Evolutionary conservation across 2,113 vertebrate genomes (phyloP), one percentile per base, ranked within the genome.

Genomic region (Burhinus oedicnemus): DNA sequence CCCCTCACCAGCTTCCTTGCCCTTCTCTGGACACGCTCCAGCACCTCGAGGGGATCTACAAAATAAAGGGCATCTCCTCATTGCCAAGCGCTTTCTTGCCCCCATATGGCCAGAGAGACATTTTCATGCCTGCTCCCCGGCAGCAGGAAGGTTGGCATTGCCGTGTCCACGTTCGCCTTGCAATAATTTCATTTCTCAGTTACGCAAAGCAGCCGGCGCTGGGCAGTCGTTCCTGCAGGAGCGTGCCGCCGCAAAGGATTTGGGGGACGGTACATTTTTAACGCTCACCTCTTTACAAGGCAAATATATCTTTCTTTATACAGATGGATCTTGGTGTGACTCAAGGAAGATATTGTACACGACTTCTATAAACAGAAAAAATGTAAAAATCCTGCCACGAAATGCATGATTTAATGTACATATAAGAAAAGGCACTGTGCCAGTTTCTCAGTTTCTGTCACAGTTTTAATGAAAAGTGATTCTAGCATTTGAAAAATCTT

Each of bases 381-480:
- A 82, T 5, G n/a, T 72, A 72, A 77, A 90, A 93, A 51, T 52
- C 82, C 61, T 93, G 36, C 85, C 42, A 52, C 2, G 1, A 82
- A 93, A 54, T 51, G 55, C 38, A 52, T 76, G 93, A 89, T 88
- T 95, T 96, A 97, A 95, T 86, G 87, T 92, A 93, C 62, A 38
- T 83, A 38, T 51, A 88, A 92, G 49, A 71, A 88, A 85, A 90
- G 95, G 93, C 95, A 72, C 52, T 0, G 21, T 60, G 96, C 97
- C 97, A 97, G 91, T 47, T 89, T 90, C 97, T 94, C 95, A 95
- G 93, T 90, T 97, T 91, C 91, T 96, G 93, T 96, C 96, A 96
- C 94, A 97, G 91, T 47, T 97, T 96, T 94, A 96, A 97, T 92
- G 95, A 94, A 96, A 96, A 95, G 94, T 96, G 95, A 84, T 95